Evolutionary conservation across 2,888 invertebrate genomes (phyloP), one percentile per base, ranked within the genome.

Genomic region (Stenoptilia bipunctidactyla): DNA sequence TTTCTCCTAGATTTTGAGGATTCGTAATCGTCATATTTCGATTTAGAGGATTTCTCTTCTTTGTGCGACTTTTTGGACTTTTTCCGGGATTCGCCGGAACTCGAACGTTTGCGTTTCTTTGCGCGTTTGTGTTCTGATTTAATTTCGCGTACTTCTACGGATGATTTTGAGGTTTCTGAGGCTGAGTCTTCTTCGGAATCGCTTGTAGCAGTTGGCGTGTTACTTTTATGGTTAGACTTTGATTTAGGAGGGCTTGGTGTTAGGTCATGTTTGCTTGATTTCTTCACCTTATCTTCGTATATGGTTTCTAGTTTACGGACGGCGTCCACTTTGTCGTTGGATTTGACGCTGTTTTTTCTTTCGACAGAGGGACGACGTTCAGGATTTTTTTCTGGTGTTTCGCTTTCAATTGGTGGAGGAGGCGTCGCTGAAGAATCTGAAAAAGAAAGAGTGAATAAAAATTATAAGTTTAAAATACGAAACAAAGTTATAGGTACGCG

Each of bases 101-200:
- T 71, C 1, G 76, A 73, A 39, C 73, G 73, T 56, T 76, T 82
- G 30, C 71, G 70, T 58, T 76, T 82, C 43, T 72, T 80, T 0
- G 65, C 39, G 38, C 48, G 46, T 51, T 60, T 66, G 9, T 39
- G 51, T 13, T 67, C 66, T 2, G 53, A 45, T 51, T 64, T 64
- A 8, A 51, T 43, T 40, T 66, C 68, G 6, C 49, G 47, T 34
- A 71, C 72, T 34, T 61, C 65, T 2, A 59, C 66, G 6, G 75
- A 67, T 1, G 66, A 61, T 42, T 54, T 59, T 41, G 59, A 66
- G 12, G 63, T 55, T 43, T 59, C 67, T 1, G 67, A 63, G 0
- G 67, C 58, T 8, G 76, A 75, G 41, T 74, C 70, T 27, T 61
- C 65, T 43, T 75, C 76, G 0, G 77, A 76, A 45, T 79, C 71